Evolutionary conservation across 1,140 invertebrate genomes (phyloP).

Genomic region (Lasioglossum baleicum): DNA sequence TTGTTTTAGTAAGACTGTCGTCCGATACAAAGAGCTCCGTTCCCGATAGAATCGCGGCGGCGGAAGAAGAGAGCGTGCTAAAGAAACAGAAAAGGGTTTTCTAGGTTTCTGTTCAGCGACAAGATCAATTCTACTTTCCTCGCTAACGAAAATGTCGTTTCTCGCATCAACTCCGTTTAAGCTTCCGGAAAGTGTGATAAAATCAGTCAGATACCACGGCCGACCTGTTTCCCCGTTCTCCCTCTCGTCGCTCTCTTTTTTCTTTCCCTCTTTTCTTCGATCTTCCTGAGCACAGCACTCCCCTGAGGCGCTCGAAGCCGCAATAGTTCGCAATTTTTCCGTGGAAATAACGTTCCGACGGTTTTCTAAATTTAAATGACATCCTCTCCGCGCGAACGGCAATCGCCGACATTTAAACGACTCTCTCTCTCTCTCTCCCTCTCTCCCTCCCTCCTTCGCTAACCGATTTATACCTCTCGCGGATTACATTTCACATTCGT

Average conservation of each 20-base stretch:
- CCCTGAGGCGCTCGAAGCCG: conserved; percentile 9
- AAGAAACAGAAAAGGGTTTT: not conserved
- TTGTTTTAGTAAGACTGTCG: not conserved
- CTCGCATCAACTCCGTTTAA: conserved; percentile 56
- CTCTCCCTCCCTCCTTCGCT: too few relatives aligned
- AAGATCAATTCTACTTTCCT: conserved; percentile 52
- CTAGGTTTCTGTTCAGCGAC: conserved; percentile 26
- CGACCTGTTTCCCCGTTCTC: not conserved
- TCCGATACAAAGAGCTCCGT: not conserved
- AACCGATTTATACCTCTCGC: too few relatives aligned
- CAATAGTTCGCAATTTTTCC: conserved; percentile 61
- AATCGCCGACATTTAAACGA: not conserved
- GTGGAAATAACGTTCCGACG: conserved; percentile 47
- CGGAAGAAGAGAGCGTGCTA: too few relatives aligned
- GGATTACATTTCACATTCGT: too few relatives aligned
- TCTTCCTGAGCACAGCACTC: not conserved
- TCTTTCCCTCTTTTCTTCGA: not conserved
- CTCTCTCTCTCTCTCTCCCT: too few relatives aligned
- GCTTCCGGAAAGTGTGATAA: conserved; percentile 52
- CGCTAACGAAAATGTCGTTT: conserved; percentile 58
- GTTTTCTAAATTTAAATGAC: conserved; percentile 51
- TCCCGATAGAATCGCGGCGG: not conserved
- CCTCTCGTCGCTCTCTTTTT: not conserved
- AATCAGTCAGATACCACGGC: conserved; percentile 49
- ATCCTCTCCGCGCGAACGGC: not conserved